Base-by-base conservation (phyloP, 2,888 invertebrate species). In the Cantharis rustica region DNA sequence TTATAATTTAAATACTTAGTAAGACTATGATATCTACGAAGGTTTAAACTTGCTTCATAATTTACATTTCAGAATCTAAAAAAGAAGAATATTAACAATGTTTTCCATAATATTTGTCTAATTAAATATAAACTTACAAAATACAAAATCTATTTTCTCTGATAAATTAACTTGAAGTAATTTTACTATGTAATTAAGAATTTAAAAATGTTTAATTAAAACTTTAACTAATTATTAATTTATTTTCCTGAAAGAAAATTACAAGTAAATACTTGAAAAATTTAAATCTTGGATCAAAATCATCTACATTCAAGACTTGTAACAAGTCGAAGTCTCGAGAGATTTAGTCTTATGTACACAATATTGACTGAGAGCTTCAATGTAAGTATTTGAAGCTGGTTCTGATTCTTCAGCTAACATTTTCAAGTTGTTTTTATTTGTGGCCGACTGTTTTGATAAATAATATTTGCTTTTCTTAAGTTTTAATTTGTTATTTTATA, bases 361-460 rank as follows among this genome's bases (percentile, higher is more conserved):
- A 47, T 47, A 66, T 66, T 66, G 64, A n/a, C n/a, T 20, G 64
- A 66, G 23, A 66, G 64, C 64, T 66, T 17, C 64, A n/a, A 17
- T 66, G 17, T 66, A 23, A 66, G 64, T 66, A 66, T 23, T 16
- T 66, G 16, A 16, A 66, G 23, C 16, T 16, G 20, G n/a, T 66
- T 20, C 20, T 16, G 17, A 20, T 20, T n/a, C 64, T 66, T 23
- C 23, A 66, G 63, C 16, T 17, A 66, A 16, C 23, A 66, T 66
- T 66, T 66, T 66, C n/a, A 66, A 66, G 64, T 20, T 66, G 20
- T 66, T 66, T 66, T 66, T 66, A 66, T 66, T 66, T 66, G 64
- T 20, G n/a, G 23, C 4, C 17, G 23, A 10, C 16, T 66, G 17
- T 20, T 16, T 15, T 66, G 16, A 20, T 66, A 20, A 66, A 66